These are phyloP conservation scores for Lipotes vexillifer DNA, from an alignment of 2,113 vertebrate genomes.

Conservation along the genomic window DNA sequence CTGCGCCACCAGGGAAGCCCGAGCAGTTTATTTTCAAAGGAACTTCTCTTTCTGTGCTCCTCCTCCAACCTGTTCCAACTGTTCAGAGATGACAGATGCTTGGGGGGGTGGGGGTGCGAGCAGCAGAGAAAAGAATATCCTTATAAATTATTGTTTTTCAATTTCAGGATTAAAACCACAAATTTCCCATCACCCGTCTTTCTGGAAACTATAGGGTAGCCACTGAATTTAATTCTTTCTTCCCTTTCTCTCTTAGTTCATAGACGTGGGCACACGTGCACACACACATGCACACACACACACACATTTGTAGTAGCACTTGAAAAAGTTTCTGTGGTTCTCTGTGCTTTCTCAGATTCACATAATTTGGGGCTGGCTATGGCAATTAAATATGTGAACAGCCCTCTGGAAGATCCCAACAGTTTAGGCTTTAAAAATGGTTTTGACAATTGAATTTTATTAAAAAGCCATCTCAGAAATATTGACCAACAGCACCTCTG, in stretches of 20 bases:
- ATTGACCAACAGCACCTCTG: not conserved
- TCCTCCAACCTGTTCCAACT: slow-evolving; percentile 50
- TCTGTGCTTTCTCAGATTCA: not conserved
- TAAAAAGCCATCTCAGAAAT: slow-evolving; percentile 9
- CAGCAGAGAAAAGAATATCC: slow-evolving; percentile 68
- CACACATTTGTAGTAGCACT: too few relatives aligned
- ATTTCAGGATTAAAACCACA: slow-evolving; percentile 20
- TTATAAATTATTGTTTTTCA: slow-evolving; percentile 65
- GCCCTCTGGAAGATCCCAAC: not conserved
- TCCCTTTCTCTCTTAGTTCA: not conserved
- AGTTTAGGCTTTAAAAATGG: not conserved
- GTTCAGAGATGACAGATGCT: slow-evolving; percentile 73
- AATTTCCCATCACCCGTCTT: not conserved
- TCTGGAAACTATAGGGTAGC: not conserved
- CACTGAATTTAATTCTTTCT: not conserved
- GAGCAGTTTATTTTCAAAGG: slow-evolving; percentile 48
- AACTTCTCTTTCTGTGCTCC: slow-evolving; percentile 43
- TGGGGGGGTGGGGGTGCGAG: slow-evolving; percentile 46
- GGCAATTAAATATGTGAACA: not conserved
- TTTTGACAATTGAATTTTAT: slow-evolving; percentile 4
- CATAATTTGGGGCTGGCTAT: not conserved
- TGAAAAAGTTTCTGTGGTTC: not conserved
- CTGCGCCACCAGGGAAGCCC: too few relatives aligned
- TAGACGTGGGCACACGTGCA: accelerated
- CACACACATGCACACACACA: accelerated